These are phyloP conservation scores for Siniperca undulata DNA, from an alignment of 2,797 vertebrate genomes.

Conservation along the genomic window DNA sequence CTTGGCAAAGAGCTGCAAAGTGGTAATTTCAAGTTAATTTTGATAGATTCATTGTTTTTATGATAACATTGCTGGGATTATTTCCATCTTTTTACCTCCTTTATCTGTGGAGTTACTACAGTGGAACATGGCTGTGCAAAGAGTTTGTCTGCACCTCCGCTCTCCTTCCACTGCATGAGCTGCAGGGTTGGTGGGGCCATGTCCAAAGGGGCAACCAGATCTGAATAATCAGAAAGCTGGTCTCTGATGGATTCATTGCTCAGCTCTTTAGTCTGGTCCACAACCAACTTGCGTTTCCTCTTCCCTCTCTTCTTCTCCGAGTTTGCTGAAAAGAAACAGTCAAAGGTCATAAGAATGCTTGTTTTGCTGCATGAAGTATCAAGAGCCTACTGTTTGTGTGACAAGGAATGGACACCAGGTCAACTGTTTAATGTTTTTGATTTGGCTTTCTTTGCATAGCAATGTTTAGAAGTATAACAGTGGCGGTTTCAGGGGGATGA, in stretches of 20 bases:
- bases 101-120: conserved; percentile 65
- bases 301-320: conserved; percentile 66
- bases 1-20: conserved; percentile 70
- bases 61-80: neutral
- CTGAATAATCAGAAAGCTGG: conserved; percentile 79
- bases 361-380: neutral
- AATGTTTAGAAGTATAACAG: neutral
- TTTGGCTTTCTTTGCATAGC: neutral
- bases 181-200: conserved; percentile 82
- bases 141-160: conserved; percentile 75
- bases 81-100: conserved; percentile 69
- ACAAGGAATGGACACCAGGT: neutral
- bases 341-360: neutral
- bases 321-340: conserved; percentile 65
- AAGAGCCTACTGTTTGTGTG: neutral
- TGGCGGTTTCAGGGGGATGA: neutral
- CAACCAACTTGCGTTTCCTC: conserved; percentile 81
- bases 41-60: neutral
- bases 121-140: conserved; percentile 72
- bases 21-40: neutral
- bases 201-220: conserved; percentile 74
- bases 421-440: neutral
- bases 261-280: conserved; percentile 82
- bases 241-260: conserved; percentile 73
- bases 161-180: conserved; percentile 85